Conservation (phyloP, 2,797 vertebrate species). For the Lithobates pipiens region DNA sequence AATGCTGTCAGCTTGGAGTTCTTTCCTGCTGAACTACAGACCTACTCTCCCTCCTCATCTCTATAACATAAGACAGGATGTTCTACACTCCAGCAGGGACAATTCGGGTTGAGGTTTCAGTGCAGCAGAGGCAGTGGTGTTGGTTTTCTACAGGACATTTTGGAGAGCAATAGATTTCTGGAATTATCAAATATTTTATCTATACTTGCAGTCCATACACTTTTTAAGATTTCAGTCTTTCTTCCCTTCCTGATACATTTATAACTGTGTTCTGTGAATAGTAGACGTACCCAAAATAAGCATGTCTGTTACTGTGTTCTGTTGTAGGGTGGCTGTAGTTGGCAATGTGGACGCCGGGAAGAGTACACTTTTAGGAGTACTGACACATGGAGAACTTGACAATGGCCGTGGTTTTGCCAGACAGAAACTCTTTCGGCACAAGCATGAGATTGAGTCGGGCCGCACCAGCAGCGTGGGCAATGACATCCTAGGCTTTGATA, state of each 20-base stretch:
- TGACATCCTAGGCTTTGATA: slow-evolving; percentile 97
- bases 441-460: slow-evolving; percentile 97
- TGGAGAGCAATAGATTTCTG: no score
- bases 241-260: not conserved
- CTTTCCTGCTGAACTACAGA: no score
- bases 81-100: no score
- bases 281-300: slow-evolving; percentile 18
- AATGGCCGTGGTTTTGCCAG: slow-evolving; percentile 96
- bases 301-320: slow-evolving; percentile 37
- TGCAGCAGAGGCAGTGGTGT: no score
- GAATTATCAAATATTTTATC: no score
- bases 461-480: slow-evolving; percentile 98
- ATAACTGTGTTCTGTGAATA: not conserved
- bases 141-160: no score
- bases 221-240: no score
- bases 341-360: slow-evolving; percentile 98
- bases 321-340: slow-evolving; percentile 91
- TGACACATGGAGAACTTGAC: slow-evolving; percentile 96
- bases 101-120: no score
- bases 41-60: no score
- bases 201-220: no score
- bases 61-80: no score
- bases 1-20: no score
- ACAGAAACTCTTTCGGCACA: slow-evolving; percentile 98
- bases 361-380: slow-evolving; percentile 92